phyloP scores from a whole-genome alignment of 1,140 invertebrate species.

The Tetramorium parvispinum region DNA sequence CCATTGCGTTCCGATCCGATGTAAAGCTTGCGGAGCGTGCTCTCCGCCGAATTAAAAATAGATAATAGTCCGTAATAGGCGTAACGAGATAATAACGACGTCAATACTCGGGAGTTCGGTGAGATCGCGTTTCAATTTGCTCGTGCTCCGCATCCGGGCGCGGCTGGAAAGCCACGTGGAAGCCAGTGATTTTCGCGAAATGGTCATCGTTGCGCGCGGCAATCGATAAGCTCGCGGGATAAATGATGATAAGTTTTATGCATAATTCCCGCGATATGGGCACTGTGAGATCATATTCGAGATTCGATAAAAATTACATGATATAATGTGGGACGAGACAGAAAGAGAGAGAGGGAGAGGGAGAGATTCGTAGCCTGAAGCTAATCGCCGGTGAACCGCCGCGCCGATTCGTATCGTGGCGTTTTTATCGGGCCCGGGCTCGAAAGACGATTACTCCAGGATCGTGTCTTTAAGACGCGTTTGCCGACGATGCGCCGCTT shows the following conservation, averaged over 20 bases:
- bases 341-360: neutral
- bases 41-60: neutral
- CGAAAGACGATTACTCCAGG: conserved; percentile 73
- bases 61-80: neutral
- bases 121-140: conserved; percentile 48
- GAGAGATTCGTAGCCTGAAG: conserved; percentile 76
- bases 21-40: neutral
- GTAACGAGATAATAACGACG: conserved; percentile 39
- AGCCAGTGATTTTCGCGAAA: conserved; percentile 49
- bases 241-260: conserved; percentile 73
- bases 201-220: conserved; percentile 26
- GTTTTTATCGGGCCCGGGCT: conserved; percentile 74
- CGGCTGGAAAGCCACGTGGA: neutral
- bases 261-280: conserved; percentile 78
- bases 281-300: conserved; percentile 77
- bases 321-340: conserved; percentile 71
- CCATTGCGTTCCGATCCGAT: neutral
- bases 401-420: conserved; percentile 81
- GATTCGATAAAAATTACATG: conserved; percentile 79
- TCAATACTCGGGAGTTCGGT: neutral
- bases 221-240: conserved; percentile 59
- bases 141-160: neutral
- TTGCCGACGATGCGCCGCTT: conserved; percentile 68
- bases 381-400: conserved; percentile 76
- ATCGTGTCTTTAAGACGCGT: conserved; percentile 74